Evolutionary conservation across 2,888 invertebrate genomes (phyloP), one percentile per base, ranked within the genome.

Genomic region (Aleiodes testaceus): DNA sequence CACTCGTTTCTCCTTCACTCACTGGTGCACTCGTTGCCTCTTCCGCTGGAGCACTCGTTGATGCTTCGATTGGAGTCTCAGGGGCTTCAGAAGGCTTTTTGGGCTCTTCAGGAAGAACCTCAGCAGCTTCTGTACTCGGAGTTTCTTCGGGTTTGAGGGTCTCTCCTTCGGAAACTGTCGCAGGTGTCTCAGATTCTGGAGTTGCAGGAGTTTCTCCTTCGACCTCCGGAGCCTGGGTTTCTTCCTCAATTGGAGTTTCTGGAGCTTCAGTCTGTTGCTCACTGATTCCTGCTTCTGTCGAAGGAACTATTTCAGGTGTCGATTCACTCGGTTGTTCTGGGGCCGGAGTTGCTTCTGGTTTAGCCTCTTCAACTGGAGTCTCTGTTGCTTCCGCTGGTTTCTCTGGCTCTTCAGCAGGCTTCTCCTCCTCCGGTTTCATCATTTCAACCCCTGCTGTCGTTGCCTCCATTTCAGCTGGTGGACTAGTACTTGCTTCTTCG

Each of bases 51-150:
- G 61, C 66, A 50, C 30, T 64, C 26, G 69, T 67, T 12, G 61
- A 14, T 53, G 63, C n/a, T 72, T 75, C 50, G 61, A 69, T 20
- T 12, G 52, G 22, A 14, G 26, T 18, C 9, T 50, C 55, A 5
- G 79, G 47, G 5, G 14, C 14, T 47, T 75, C 70, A 20, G 73
- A 70, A n/a, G 74, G 77, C 3, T 74, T 73, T 65, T 75, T 72
- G 3, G 47, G 49, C 5, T 64, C 59, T 66, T 66, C 73, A 22
- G 68, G 66, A 52, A 45, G 64, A 18, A 45, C 22, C 45, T 52
- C 26, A 4, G 26, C 50, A 42, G 53, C 16, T 12, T 77, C 67
- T 7, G 42, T 30, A 20, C 55, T 68, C 6, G 72, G 72, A 68
- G 47, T 66, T 65, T 69, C 75, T 7, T 63, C 65, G 11, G 69